These are phyloP conservation scores for Amyelois transitella DNA, from an alignment of 1,140 invertebrate species.

Conservation along the genomic window DNA sequence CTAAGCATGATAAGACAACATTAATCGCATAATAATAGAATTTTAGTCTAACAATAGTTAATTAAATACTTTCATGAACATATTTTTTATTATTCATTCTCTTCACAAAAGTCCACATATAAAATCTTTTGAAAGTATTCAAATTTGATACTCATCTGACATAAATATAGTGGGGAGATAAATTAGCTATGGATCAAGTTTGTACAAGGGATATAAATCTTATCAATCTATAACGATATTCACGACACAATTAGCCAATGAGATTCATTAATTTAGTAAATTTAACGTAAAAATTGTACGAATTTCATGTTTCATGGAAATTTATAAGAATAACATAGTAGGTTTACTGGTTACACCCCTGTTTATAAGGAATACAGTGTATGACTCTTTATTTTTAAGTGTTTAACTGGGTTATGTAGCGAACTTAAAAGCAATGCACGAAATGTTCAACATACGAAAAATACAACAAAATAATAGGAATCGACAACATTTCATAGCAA, in stretches of 20 bases:
- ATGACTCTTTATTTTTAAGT: too few relatives aligned
- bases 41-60: not conserved
- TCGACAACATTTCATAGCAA: too few relatives aligned
- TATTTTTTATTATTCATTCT: not conserved
- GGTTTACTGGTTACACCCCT: too few relatives aligned
- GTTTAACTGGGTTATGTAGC: too few relatives aligned
- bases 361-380: too few relatives aligned
- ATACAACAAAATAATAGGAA: too few relatives aligned
- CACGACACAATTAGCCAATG: not conserved
- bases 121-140: constrained; percentile 1
- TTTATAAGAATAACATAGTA: not conserved
- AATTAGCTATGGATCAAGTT: not conserved
- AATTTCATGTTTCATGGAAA: not conserved
- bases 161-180: not conserved
- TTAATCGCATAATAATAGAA: constrained; percentile 2
- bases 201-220: not conserved
- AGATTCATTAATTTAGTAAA: not conserved
- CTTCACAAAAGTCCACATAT: not conserved
- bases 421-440: too few relatives aligned
- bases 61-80: constrained; percentile 1
- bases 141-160: not conserved
- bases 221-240: not conserved
- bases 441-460: too few relatives aligned
- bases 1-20: constrained; percentile 15
- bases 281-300: not conserved